phyloP scores from a whole-genome alignment of 2,113 vertebrate species.

The Pomatorhinus ruficollis region DNA sequence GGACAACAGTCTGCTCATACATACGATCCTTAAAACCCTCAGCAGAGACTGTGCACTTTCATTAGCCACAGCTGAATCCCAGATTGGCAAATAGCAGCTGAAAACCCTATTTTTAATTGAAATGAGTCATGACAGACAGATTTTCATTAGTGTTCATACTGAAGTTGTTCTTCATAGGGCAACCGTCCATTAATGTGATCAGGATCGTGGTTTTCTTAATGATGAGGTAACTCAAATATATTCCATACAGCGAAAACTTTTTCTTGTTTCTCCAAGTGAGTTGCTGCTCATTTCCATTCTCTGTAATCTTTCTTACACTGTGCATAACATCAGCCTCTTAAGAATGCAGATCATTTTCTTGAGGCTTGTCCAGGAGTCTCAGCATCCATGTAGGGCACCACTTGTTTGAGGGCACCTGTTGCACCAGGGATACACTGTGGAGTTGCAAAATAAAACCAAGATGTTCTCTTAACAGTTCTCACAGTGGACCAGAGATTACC shows the following conservation, averaged over 20 bases:
- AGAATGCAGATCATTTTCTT: not conserved
- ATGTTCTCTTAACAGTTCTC: not conserved
- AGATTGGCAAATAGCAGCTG: not conserved
- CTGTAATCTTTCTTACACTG: not conserved
- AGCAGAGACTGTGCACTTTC: not conserved
- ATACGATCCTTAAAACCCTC: not conserved
- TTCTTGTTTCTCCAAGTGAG: not conserved
- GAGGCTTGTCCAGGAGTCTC: not conserved
- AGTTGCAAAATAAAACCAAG: not conserved
- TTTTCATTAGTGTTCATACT: not conserved
- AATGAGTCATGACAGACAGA: not conserved
- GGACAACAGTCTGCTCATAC: not conserved
- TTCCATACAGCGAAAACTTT: not conserved
- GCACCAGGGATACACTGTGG: not conserved
- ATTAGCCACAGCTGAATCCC: not conserved
- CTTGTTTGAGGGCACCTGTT: not conserved
- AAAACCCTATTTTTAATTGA: conserved; percentile 27
- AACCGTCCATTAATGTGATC: not conserved
- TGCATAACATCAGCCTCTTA: not conserved
- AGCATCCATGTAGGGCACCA: accelerated
- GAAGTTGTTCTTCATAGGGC: not conserved
- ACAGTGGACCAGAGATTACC: not conserved
- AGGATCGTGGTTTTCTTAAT: not conserved
- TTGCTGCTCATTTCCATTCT: accelerated
- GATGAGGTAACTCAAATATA: not conserved